Evolutionary conservation across 2,888 invertebrate genomes (phyloP).

Genomic region (Tachina lurida): DNA sequence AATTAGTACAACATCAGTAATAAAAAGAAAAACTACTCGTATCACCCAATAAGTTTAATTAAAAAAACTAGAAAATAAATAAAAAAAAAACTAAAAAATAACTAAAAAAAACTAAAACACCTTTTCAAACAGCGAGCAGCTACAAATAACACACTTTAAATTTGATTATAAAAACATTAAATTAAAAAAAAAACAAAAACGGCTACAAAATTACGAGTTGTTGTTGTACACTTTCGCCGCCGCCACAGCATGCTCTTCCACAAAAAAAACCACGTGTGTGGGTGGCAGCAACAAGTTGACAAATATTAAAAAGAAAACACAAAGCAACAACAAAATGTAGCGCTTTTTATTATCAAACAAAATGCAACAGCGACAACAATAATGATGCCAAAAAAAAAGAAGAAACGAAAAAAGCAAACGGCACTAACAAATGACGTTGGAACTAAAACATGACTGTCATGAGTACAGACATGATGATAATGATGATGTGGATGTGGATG

Average conservation of each 20-base stretch:
- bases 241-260: constrained; percentile 7
- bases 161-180: constrained; percentile 38
- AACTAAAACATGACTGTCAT: constrained; percentile 50
- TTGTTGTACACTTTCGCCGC: constrained; percentile 53
- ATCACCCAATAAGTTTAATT: constrained; percentile 29
- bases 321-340: background rate
- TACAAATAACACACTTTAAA: constrained; percentile 31
- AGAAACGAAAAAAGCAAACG: background rate
- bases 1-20: constrained; percentile 20
- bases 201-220: constrained; percentile 21
- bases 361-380: constrained; percentile 20
- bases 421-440: constrained; percentile 41
- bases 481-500: constrained; percentile 14
- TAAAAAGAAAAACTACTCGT: background rate
- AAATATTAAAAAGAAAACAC: constrained; percentile 41
- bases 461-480: constrained; percentile 1
- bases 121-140: constrained; percentile 14
- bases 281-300: constrained; percentile 65
- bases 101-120: background rate
- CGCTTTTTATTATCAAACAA: constrained; percentile 15
- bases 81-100: too few relatives aligned
- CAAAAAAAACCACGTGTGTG: constrained; percentile 49
- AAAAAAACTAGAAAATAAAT: too few relatives aligned
- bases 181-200: constrained; percentile 33
- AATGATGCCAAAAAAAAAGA: constrained; percentile 16